These are phyloP conservation scores for Rousettus madagascariensis DNA, from an alignment of 2,797 vertebrate genomes.

Conservation along the genomic window DNA sequence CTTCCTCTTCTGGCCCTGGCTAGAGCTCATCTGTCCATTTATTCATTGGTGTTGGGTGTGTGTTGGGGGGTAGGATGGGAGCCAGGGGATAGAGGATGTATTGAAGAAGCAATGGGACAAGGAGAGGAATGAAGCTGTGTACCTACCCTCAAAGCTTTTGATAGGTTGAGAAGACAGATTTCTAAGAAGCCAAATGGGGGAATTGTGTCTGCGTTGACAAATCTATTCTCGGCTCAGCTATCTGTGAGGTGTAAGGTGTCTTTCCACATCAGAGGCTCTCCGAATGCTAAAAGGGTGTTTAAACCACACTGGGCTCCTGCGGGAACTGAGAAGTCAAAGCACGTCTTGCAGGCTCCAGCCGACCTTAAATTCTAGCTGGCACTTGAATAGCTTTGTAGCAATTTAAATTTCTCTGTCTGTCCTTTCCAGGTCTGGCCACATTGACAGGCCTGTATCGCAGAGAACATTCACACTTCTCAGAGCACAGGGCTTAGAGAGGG, in stretches of 20 bases:
- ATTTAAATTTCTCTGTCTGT: conserved; percentile 55
- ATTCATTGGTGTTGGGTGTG: not conserved
- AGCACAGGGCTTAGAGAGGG: not conserved
- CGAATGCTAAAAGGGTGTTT: conserved; percentile 68
- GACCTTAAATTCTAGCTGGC: conserved; percentile 64
- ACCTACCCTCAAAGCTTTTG: not conserved
- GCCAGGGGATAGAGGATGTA: not conserved
- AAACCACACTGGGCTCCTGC: conserved; percentile 21
- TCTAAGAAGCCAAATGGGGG: not conserved
- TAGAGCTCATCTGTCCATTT: not conserved
- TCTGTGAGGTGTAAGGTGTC: conserved; percentile 46
- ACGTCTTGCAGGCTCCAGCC: conserved; percentile 32
- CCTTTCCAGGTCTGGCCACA: conserved; percentile 4
- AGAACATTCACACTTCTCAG: not conserved
- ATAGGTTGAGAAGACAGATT: conserved; percentile 32
- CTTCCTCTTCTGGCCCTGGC: not conserved
- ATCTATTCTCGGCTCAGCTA: conserved; percentile 46
- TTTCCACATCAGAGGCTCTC: conserved; percentile 53
- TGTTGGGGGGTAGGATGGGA: not conserved
- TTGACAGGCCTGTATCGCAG: conserved; percentile 14
- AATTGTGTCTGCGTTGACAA: conserved; percentile 55
- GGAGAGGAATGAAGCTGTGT: not conserved
- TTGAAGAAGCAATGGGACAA: not conserved
- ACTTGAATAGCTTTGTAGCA: conserved; percentile 42
- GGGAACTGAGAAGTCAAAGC: conserved; percentile 59